Base-by-base conservation (phyloP, 2,797 vertebrate species). In the Mustela erminea region DNA sequence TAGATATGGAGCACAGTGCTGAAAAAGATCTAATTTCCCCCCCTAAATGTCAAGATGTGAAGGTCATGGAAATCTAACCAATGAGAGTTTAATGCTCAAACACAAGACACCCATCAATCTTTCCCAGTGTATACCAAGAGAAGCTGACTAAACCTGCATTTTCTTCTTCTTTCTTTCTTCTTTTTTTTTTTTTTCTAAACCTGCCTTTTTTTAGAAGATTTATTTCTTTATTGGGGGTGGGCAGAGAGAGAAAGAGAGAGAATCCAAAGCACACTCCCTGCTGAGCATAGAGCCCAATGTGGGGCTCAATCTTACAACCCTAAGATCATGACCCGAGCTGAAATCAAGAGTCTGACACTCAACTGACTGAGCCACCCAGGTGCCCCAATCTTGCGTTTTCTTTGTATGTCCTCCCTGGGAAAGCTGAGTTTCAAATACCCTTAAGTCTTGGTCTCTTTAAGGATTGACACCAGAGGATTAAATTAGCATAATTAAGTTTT, bases 401-500 rank as follows among this genome's bases (percentile, higher is more conserved):
- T 32, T 87, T 29, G 20, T 58, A 1, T 84, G 43, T 75, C 8
- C 12, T 56, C 41, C 32, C 25, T 32, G 41, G 68, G 81, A 81
- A 29, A 88, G 11, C 23, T 56, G 72, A 74, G 18, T 81, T 90
- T 93, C 81, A 92, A 94, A 87, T 70, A 72, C 25, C 43, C 18
- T 86, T 95, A 93, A 94, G 52, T 90, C n/a, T 15, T 2, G 4
- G 90, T 62, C 58, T 72, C 43, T 70, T 68, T 92, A 52, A 86
- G 29, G 23, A 91, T 64, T 89, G 82, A 46, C 38, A 70, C 62
- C 43, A 41, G 23, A 46, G 43, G n/a, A 64, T 92, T 93, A 92
- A 90, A 86, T 80, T 89, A n/a, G 95, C 9, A 92, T 52, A 84
- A 80, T 83, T 81, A 88, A 68, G 21, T 90, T 72, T 87, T 87